phyloP scores from a whole-genome alignment of 2,888 invertebrate species.

The Automeris io region DNA sequence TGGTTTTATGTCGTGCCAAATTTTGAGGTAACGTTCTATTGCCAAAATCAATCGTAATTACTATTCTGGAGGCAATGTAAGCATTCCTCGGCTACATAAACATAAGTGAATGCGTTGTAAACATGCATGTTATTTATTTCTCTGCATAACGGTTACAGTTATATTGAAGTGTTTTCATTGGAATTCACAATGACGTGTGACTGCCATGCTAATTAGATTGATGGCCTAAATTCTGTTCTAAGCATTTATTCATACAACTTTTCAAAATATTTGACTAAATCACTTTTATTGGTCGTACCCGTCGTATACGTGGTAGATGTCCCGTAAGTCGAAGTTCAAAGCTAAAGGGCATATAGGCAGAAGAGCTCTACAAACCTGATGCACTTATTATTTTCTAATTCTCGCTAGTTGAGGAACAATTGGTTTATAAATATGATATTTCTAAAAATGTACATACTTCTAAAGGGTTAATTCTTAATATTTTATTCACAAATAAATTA shows the following conservation, averaged over 20 bases:
- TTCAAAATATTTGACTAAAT: constrained; percentile 2
- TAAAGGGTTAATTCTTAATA: too few relatives aligned
- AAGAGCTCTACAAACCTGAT: too few relatives aligned
- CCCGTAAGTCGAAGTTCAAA: too few relatives aligned
- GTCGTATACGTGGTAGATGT: too few relatives aligned
- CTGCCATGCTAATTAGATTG: constrained; percentile 28
- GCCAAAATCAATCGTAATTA: constrained; percentile 23
- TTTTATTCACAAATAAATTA: too few relatives aligned
- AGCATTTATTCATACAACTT: constrained; percentile 4
- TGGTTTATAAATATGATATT: too few relatives aligned
- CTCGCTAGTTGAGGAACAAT: too few relatives aligned
- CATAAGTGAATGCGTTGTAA: constrained; percentile 31
- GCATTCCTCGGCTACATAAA: constrained; percentile 30
- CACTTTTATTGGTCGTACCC: too few relatives aligned
- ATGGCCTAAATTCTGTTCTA: constrained; percentile 19
- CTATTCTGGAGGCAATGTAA: constrained; percentile 44
- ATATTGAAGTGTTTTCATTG: constrained; percentile 42
- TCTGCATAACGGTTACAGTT: constrained; percentile 54
- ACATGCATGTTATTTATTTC: constrained; percentile 54
- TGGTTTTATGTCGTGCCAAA: not conserved
- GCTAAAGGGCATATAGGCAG: too few relatives aligned
- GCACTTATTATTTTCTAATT: too few relatives aligned
- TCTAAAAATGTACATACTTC: too few relatives aligned
- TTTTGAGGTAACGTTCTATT: not conserved
- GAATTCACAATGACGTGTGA: constrained; percentile 30